phyloP scores from a whole-genome alignment of 2,113 vertebrate species.

The Mesembrinibis cayennensis region DNA sequence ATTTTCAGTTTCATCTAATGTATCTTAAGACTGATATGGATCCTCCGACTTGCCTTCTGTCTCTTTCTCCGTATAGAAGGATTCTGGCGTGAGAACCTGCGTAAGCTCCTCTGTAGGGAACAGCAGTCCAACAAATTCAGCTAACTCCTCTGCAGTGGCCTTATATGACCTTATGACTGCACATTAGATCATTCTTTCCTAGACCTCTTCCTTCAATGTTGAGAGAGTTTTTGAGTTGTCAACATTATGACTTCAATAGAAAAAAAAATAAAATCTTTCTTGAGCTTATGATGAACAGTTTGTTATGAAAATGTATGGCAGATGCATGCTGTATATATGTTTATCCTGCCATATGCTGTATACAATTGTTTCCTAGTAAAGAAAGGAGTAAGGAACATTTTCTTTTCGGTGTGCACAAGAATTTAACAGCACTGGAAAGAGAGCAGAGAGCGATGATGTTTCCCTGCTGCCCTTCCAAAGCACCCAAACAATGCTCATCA shows the following conservation, averaged over 20 bases:
- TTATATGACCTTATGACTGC: neutral
- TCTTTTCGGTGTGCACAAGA: neutral
- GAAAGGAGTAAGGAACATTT: neutral
- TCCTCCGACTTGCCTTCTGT: neutral
- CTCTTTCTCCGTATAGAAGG: neutral
- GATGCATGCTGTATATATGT: neutral
- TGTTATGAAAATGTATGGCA: neutral
- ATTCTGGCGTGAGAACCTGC: neutral
- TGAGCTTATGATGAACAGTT: neutral
- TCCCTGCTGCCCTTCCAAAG: neutral
- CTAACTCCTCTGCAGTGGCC: neutral
- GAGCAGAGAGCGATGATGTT: neutral
- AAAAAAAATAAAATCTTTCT: neutral
- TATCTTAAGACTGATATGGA: neutral
- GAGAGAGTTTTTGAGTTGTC: neutral
- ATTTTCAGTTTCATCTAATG: neutral
- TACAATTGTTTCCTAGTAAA: neutral
- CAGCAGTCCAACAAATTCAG: neutral
- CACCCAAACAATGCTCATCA: neutral
- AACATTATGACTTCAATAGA: neutral
- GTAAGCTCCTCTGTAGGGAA: neutral
- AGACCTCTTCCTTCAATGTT: neutral
- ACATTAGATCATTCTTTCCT: constrained; percentile 32
- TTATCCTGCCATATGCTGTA: neutral
- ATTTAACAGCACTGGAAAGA: neutral